A percentile compares a stretch with the other conserved stretches of the same genome.
phyloP scores from a whole-genome alignment of 2,797 vertebrate species.

The Crocidura indochinensis region DNA sequence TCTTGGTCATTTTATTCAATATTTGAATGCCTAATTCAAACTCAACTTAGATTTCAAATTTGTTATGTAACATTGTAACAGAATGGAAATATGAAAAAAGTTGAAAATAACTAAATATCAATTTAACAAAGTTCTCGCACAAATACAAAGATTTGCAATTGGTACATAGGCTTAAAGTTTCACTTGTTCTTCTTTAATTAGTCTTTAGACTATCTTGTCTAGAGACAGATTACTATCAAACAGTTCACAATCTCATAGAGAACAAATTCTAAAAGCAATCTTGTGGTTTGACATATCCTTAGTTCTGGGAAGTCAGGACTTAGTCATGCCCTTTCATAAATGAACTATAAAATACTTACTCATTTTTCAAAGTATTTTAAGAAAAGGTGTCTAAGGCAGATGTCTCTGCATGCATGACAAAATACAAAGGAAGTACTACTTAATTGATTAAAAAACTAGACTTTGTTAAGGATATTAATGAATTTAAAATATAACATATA shows the following conservation, averaged over 20 bases:
- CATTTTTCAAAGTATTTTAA: not conserved
- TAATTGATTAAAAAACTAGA: conserved; percentile 44
- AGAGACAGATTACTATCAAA: not conserved
- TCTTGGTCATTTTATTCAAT: not conserved
- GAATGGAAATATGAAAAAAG: not conserved
- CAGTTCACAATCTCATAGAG: not conserved
- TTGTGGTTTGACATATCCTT: not conserved
- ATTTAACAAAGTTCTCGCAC: not conserved
- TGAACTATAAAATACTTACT: not conserved
- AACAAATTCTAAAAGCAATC: not conserved
- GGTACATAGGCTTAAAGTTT: not conserved
- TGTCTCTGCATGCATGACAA: not conserved
- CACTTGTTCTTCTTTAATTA: not conserved
- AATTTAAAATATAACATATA: conserved; percentile 28
- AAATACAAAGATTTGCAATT: conserved; percentile 19
- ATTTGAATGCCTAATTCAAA: conserved; percentile 12
- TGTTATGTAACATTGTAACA: not conserved
- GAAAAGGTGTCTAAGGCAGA: not conserved
- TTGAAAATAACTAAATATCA: conserved; percentile 8
- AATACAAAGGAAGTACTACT: not conserved
- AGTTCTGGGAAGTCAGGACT: not conserved
- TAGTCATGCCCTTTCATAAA: not conserved
- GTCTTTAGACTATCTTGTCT: not conserved
- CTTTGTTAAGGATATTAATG: not conserved
- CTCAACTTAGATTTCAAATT: not conserved